A percentile compares a stretch with the other conserved stretches of the same genome.
These are phyloP conservation scores for Herpailurus yagouaroundi DNA, from an alignment of 2,113 vertebrate species.

Conservation along the genomic window DNA sequence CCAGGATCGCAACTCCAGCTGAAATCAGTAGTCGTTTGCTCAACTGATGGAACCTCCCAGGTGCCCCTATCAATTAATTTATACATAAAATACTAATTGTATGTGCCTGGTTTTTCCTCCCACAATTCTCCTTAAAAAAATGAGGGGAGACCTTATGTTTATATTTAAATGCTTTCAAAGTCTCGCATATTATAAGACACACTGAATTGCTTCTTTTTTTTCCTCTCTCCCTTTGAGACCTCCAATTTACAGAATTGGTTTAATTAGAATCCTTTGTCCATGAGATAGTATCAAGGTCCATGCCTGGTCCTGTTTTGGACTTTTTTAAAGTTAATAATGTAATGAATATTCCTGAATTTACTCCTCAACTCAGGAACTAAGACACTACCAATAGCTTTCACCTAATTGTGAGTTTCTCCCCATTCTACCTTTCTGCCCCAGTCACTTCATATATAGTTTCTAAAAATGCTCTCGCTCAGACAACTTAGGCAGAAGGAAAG, in stretches of 20 bases:
- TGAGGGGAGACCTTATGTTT: not conserved
- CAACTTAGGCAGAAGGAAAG: slow-evolving; percentile 39
- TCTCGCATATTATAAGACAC: not conserved
- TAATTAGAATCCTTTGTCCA: slow-evolving; percentile 30
- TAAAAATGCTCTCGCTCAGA: slow-evolving; percentile 42
- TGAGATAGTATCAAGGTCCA: not conserved
- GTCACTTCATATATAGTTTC: slow-evolving; percentile 7
- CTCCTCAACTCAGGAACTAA: not conserved
- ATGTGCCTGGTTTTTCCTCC: not conserved
- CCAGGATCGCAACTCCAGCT: too few species aligned
- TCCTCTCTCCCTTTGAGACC: not conserved
- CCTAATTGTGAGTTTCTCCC: not conserved
- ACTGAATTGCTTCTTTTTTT: not conserved
- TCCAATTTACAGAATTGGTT: not conserved
- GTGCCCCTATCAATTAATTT: not conserved
- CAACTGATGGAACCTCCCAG: too few species aligned
- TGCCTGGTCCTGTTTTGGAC: not conserved
- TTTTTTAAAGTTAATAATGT: not conserved
- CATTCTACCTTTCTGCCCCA: not conserved
- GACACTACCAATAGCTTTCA: not conserved
- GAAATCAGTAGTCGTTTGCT: too few species aligned
- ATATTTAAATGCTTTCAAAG: not conserved
- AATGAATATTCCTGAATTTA: not conserved
- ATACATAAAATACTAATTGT: not conserved
- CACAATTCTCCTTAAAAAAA: not conserved